Conservation (phyloP, 1,140 invertebrate genomes). For the Macrobrachium rosenbergii region DNA sequence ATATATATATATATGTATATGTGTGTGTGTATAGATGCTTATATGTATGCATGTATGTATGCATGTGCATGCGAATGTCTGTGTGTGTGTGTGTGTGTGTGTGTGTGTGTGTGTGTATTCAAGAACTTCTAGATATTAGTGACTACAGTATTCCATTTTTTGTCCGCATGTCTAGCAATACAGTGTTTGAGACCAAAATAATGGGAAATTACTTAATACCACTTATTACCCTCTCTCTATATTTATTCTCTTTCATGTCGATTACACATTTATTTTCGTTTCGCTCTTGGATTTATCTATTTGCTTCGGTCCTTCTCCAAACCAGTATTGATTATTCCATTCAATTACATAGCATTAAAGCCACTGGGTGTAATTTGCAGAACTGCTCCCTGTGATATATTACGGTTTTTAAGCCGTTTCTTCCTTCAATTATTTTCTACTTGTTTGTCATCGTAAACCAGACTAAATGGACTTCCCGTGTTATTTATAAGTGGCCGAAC, state of each 20-base stretch:
- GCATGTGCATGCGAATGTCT: not conserved
- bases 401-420: too few relatives aligned
- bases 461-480: too few relatives aligned
- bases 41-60: not conserved
- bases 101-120: conserved; percentile 26
- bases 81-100: not conserved
- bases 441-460: too few relatives aligned
- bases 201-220: not conserved
- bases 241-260: not conserved
- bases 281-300: too few relatives aligned
- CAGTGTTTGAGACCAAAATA: not conserved
- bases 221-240: not conserved
- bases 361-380: too few relatives aligned
- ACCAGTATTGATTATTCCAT: too few relatives aligned
- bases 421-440: too few relatives aligned
- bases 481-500: too few relatives aligned
- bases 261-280: too few relatives aligned
- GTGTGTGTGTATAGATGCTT: not conserved
- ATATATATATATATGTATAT: conserved; percentile 11
- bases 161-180: not conserved
- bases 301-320: too few relatives aligned
- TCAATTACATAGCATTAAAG: too few relatives aligned
- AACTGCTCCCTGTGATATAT: too few relatives aligned
- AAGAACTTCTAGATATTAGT: not conserved
- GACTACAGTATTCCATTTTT: not conserved